phyloP scores from a whole-genome alignment of 2,888 invertebrate genomes.

The Drosophila pseudotakahashii region DNA sequence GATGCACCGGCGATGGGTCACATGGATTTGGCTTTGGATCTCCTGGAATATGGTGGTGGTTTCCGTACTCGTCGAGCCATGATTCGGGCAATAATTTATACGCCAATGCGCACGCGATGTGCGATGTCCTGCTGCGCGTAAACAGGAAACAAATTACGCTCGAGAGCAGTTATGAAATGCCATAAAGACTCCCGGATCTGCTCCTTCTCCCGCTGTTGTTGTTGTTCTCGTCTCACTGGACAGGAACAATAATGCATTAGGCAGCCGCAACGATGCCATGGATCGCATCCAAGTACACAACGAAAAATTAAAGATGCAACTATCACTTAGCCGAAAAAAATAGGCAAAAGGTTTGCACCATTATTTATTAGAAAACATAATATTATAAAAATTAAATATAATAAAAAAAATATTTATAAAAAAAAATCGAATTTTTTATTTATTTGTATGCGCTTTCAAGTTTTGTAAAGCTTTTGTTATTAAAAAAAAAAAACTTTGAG shows the following conservation, averaged over 20 bases:
- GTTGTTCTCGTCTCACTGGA: conserved; percentile 61
- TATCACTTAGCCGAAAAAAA: no score
- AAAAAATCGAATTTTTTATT: no score
- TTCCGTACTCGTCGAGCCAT: conserved; percentile 46
- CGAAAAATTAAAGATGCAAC: no score
- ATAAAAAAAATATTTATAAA: no score
- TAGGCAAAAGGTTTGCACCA: no score
- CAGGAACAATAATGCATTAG: conserved; percentile 75
- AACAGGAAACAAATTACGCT: conserved; percentile 83
- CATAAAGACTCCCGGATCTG: conserved; percentile 61
- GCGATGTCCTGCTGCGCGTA: conserved; percentile 78
- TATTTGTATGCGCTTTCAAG: no score
- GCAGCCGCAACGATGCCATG: conserved; percentile 60
- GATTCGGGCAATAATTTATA: conserved; percentile 78
- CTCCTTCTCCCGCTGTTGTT: conserved; percentile 23
- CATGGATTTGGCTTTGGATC: conserved; percentile 52
- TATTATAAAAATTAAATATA: no score
- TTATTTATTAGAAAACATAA: no score
- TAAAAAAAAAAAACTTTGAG: no score
- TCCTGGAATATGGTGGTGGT: conserved; percentile 46
- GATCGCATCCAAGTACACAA: conserved; percentile 14
- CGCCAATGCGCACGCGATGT: conserved; percentile 72
- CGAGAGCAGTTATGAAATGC: conserved; percentile 78
- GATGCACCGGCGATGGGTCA: conserved; percentile 53
- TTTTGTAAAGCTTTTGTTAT: no score